Evolutionary conservation across 2,888 invertebrate species (phyloP), one percentile per base, ranked within the genome.

Genomic region (Nemotelus nigrinus): DNA sequence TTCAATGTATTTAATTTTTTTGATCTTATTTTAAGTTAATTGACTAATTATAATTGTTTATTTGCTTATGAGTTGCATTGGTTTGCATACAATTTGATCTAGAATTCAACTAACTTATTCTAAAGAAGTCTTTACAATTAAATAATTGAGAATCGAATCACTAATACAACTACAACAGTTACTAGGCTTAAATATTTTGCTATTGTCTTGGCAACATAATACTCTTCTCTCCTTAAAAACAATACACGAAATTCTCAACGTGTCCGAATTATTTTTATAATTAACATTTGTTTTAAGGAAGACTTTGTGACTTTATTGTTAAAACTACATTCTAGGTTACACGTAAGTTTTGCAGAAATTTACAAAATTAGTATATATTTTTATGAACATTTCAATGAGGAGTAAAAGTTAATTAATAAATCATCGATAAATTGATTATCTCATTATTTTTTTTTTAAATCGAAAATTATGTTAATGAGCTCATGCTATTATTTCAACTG

Each of bases 231-330:
- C 60, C 74, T 60, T 63, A 3, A 71, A 67, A 77, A 70, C 77
- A 41, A 70, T 60, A 67, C 68, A 41, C 25, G 25, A 58, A 67
- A 78, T 79, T 80, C 80, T 79, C 78, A 80, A 81, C 80, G 78
- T 78, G 80, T 57, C 77, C 63, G 81, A 81, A 80, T 79, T 79
- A 68, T 57, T 77, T 77, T 55, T 71, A 78, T 81, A 80, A 81
- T 81, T 81, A 81, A 81, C 80, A 79, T 80, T 77, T 78, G 77
- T 79, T 63, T 81, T 81, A 80, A 80, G 81, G 81, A 81, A 81
- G 81, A 81, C 81, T 81, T 81, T 79, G 80, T 80, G 81, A 80
- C 79, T 80, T 81, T 79, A 77, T 80, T 79, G 78, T 81, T 79
- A 55, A 75, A 25, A 70, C 50, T 78, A 70, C 63, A 39, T 67